A percentile compares a stretch with the other conserved stretches of the same genome.
Evolutionary conservation across 2,888 invertebrate species (phyloP).

Genomic region (Leucania comma): DNA sequence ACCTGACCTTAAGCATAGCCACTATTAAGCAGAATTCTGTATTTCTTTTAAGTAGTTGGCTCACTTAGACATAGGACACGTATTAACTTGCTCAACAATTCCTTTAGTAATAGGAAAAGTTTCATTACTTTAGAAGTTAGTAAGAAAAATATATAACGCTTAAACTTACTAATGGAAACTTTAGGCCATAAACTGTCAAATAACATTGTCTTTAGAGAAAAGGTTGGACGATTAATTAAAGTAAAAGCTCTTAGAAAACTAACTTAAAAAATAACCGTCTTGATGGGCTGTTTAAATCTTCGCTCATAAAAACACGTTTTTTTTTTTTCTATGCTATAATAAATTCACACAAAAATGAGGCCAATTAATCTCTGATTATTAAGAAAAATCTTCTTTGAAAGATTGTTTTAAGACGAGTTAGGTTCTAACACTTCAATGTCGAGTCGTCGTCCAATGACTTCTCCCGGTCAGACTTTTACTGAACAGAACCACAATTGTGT

Average conservation of each 20-base stretch:
- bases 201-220: slow-evolving; percentile 13
- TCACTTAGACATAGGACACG: slow-evolving; percentile 7
- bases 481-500: too few species aligned
- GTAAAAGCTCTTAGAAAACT: slow-evolving; percentile 24
- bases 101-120: slow-evolving; percentile 49
- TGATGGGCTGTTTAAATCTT: slow-evolving; percentile 6
- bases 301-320: background rate
- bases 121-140: slow-evolving; percentile 38
- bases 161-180: slow-evolving; percentile 36
- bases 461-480: too few species aligned
- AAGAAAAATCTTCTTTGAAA: background rate
- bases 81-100: slow-evolving; percentile 25
- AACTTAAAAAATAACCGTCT: background rate
- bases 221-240: slow-evolving; percentile 34
- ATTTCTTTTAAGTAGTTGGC: background rate
- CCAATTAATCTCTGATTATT: background rate
- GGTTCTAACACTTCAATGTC: too few species aligned
- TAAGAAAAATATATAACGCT: slow-evolving; percentile 35
- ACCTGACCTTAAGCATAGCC: background rate
- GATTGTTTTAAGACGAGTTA: too few species aligned
- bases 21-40: background rate
- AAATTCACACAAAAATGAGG: background rate
- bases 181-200: slow-evolving; percentile 45
- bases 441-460: too few species aligned
- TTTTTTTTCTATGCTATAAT: background rate